Evolutionary conservation across 2,888 invertebrate genomes (phyloP), one percentile per base, ranked within the genome.

Genomic region (Leucozona laternaria): DNA sequence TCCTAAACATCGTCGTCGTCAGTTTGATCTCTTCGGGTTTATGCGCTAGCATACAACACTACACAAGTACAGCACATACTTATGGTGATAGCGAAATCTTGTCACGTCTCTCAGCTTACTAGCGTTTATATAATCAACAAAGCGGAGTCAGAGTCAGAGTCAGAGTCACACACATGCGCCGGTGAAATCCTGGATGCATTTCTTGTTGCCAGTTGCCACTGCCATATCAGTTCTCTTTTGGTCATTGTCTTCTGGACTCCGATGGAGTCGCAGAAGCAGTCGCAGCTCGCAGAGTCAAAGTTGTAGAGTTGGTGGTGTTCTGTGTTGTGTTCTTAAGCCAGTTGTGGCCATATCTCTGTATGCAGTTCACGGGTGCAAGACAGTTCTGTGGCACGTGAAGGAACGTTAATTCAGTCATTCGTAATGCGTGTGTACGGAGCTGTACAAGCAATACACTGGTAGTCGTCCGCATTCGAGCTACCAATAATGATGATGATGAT

Each of bases 281-380:
- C 55, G 43, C 45, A 68, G 45, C 20, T n/a, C n/a, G n/a, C 43
- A 76, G 37, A 68, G 60, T 22, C 20, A 78, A 28, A 77, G 76
- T 28, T 50, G 50, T 28, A 40, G 43, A 66, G 83, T 50, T 75
- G 55, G 70, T 53, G 17, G 48, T 48, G 48, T 48, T 48, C 8
- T 34, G 17, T 48, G 48, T 48, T 48, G 43, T 53, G 70, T 86
- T 86, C 85, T 86, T 81, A 82, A 70, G 79, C 68, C 71, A 79
- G 75, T 76, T 83, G 83, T 83, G 79, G 73, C 76, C 72, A 79
- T 68, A 68, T 83, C 79, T 87, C 79, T 79, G 87, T 87, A 87
- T 87, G 87, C 87, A 87, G 83, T 87, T 87, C 87, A 87, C 87
- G 87, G 83, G 87, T 87, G 87, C 87, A 87, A 87, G 87, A 83